These are phyloP conservation scores for Myrmecobius fasciatus DNA, from an alignment of 2,113 vertebrate genomes.

Conservation along the genomic window DNA sequence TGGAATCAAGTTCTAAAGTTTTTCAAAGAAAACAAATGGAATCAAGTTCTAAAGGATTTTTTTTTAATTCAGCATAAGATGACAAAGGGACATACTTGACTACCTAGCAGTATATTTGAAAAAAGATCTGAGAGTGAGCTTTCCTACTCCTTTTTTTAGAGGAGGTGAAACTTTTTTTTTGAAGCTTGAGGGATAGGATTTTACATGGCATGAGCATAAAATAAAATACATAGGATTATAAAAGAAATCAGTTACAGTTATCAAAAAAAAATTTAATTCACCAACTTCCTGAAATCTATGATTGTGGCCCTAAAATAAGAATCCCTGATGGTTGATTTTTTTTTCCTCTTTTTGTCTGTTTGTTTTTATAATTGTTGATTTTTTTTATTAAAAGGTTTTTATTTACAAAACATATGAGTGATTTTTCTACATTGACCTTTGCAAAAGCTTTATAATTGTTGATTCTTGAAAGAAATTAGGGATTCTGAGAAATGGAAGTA, in stretches of 20 bases:
- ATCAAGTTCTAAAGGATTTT: not conserved
- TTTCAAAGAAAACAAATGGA: no score
- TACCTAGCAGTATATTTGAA: not conserved
- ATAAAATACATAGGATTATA: not conserved
- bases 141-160: not conserved
- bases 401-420: no score
- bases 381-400: no score
- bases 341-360: not conserved
- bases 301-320: not conserved
- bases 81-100: not conserved
- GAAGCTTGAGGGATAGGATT: not conserved
- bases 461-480: not conserved
- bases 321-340: not conserved
- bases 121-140: not conserved
- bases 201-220: not conserved
- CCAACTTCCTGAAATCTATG: not conserved
- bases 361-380: not conserved
- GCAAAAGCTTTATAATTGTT: not conserved
- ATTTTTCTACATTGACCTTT: no score
- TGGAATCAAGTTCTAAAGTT: not conserved
- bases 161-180: not conserved
- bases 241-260: not conserved
- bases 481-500: not conserved
- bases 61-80: not conserved
- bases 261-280: not conserved